Evolutionary conservation across 2,113 vertebrate genomes (phyloP).

Genomic region (Okapia johnstoni): DNA sequence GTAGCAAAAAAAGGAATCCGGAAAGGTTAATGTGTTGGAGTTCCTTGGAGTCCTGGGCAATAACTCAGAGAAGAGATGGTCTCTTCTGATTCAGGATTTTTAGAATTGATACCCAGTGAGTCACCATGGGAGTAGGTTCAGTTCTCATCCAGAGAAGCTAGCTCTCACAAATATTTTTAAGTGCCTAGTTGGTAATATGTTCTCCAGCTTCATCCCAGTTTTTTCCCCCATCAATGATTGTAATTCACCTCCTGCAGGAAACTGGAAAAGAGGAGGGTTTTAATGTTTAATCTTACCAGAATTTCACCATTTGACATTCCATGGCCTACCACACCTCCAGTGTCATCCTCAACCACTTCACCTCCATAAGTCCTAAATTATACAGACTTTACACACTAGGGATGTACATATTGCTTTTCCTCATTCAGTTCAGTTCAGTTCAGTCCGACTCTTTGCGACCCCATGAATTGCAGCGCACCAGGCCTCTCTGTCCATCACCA

Average conservation of each 20-base stretch:
- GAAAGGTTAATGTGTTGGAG: background rate
- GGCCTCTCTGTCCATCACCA: too few species aligned
- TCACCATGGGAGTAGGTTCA: background rate
- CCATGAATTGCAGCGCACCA: too few species aligned
- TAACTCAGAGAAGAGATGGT: background rate
- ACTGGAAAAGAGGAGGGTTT: background rate
- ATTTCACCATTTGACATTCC: background rate
- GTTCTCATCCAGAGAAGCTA: background rate
- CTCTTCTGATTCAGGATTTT: background rate
- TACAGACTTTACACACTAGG: background rate
- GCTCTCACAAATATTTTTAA: background rate
- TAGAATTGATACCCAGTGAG: background rate
- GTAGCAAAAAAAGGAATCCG: background rate
- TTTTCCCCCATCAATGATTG: background rate
- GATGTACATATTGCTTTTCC: background rate
- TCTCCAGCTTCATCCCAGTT: background rate
- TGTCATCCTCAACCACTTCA: background rate
- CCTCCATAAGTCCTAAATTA: background rate
- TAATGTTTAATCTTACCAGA: background rate
- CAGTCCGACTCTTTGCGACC: too few species aligned
- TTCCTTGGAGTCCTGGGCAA: background rate
- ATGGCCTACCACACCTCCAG: background rate
- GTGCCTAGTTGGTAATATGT: background rate
- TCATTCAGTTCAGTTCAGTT: background rate
- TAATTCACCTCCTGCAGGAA: background rate